phyloP scores from a whole-genome alignment of 2,113 vertebrate genomes.

The Edolisoma coerulescens region DNA sequence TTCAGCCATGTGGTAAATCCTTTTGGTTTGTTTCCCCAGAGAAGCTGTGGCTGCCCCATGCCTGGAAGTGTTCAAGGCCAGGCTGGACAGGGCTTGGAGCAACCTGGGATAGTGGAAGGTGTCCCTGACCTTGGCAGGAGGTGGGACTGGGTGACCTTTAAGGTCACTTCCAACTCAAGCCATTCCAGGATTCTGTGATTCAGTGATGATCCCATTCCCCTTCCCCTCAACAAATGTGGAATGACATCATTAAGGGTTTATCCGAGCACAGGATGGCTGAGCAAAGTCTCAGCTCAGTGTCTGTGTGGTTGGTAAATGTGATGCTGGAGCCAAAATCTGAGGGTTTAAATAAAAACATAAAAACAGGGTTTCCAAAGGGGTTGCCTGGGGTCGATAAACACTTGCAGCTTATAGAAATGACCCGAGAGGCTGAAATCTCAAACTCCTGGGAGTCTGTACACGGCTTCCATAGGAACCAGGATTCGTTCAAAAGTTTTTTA shows the following conservation, averaged over 20 bases:
- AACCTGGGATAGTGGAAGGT: neutral
- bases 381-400: fast-evolving
- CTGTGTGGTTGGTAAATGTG: neutral
- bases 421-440: neutral
- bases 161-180: neutral
- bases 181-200: neutral
- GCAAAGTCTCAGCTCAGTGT: neutral
- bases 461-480: neutral
- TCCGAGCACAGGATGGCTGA: neutral
- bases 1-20: neutral
- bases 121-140: neutral
- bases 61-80: neutral
- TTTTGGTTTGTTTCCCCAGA: neutral
- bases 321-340: neutral
- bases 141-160: fast-evolving
- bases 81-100: neutral
- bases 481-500: neutral
- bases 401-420: neutral
- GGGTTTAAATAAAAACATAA: neutral
- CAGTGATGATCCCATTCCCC: neutral
- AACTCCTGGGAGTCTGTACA: neutral
- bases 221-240: neutral
- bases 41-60: neutral
- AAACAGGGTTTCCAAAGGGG: neutral
- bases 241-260: neutral